phyloP scores from a whole-genome alignment of 2,113 vertebrate species.

The Marmota flaviventris region DNA sequence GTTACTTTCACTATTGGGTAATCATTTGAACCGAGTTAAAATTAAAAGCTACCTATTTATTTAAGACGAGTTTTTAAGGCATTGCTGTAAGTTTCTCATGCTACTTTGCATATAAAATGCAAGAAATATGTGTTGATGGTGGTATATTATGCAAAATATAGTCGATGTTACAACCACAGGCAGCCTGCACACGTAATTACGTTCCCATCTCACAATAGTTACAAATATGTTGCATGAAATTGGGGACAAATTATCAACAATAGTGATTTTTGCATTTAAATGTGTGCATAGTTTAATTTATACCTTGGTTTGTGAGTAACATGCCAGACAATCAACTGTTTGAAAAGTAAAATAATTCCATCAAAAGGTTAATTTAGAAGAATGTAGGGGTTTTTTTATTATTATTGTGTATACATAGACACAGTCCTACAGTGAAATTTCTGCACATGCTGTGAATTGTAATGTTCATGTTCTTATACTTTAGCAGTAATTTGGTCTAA shows the following conservation, averaged over 20 bases:
- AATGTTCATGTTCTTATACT: slow-evolving; percentile 1
- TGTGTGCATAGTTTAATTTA: slow-evolving; percentile 38
- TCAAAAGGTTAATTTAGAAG: slow-evolving; percentile 13
- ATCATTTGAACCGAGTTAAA: slow-evolving; percentile 68
- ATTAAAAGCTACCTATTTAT: slow-evolving; percentile 49
- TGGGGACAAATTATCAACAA: slow-evolving; percentile 22
- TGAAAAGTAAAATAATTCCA: slow-evolving; percentile 38
- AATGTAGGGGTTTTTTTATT: not conserved
- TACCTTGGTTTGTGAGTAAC: slow-evolving; percentile 16
- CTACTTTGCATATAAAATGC: slow-evolving; percentile 41
- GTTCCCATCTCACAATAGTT: not conserved
- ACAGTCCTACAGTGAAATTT: not conserved
- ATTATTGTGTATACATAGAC: not conserved
- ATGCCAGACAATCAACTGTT: slow-evolving; percentile 10
- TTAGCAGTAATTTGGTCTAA: slow-evolving; percentile 32
- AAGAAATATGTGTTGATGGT: slow-evolving; percentile 57
- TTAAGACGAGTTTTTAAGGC: slow-evolving; percentile 43
- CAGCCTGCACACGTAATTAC: not conserved
- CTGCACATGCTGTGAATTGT: not conserved
- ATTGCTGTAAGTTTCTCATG: slow-evolving; percentile 28
- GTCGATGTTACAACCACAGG: not conserved
- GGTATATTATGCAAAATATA: slow-evolving; percentile 43
- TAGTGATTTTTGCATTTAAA: slow-evolving; percentile 54
- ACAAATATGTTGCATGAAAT: not conserved
- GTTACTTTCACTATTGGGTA: not conserved